Conservation (phyloP, 2,888 invertebrate genomes). For the Dryobotodes eremita region DNA sequence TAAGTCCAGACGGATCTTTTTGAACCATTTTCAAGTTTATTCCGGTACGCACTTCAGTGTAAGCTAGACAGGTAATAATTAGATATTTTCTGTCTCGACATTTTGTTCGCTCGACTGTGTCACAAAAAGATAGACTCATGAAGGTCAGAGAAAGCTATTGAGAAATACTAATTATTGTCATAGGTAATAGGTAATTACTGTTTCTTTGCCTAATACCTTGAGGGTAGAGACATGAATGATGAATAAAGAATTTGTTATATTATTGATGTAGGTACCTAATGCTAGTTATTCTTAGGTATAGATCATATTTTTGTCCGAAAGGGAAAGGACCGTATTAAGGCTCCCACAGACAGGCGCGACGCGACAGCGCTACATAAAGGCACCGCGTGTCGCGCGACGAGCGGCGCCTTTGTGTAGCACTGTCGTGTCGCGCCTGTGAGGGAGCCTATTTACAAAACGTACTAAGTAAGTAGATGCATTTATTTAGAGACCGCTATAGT, state of each 20-base stretch:
- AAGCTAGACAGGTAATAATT: conserved; percentile 31
- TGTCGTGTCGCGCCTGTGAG: no score
- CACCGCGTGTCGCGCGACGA: no score
- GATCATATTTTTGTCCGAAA: neutral
- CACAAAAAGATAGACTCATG: neutral
- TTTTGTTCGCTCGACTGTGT: conserved; percentile 1
- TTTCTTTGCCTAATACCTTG: neutral
- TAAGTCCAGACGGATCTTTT: neutral
- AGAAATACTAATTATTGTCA: neutral
- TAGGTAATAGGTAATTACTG: no score
- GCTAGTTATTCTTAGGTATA: no score
- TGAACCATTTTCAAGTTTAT: conserved; percentile 8
- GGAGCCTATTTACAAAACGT: neutral
- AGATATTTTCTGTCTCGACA: conserved; percentile 9
- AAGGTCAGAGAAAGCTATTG: conserved; percentile 11
- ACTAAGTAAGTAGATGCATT: neutral
- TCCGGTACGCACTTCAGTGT: conserved; percentile 19
- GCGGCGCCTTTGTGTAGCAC: no score
- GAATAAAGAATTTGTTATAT: neutral
- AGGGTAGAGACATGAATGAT: neutral
- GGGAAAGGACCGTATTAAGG: neutral
- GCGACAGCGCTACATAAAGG: no score
- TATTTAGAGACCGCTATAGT: neutral
- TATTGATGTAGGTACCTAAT: no score
- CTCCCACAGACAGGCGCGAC: no score